Evolutionary conservation across 2,888 invertebrate genomes (phyloP).

Genomic region (Horisme vitalbata): DNA sequence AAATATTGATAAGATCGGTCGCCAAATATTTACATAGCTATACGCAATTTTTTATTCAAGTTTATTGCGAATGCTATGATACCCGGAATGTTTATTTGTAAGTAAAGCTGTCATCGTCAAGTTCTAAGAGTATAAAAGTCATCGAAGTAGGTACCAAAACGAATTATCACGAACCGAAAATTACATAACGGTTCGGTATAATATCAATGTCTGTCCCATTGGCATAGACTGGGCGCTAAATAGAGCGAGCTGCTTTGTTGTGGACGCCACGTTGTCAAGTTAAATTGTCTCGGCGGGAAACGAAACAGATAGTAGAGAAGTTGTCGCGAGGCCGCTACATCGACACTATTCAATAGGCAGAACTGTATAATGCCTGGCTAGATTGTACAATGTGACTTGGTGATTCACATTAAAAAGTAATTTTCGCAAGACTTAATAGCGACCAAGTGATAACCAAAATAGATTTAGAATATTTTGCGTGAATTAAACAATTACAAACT

Average conservation of each 20-base stretch:
- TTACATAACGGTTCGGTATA: constrained; percentile 36
- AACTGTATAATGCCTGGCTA: constrained; percentile 26
- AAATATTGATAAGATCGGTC: constrained; percentile 11
- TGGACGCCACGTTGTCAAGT: constrained; percentile 74
- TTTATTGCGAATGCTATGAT: too few relatives aligned
- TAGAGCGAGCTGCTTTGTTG: constrained; percentile 73
- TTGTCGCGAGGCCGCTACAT: constrained; percentile 68
- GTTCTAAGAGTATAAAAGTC: background rate
- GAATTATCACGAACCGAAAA: constrained; percentile 23
- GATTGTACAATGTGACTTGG: too few relatives aligned
- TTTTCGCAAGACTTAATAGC: too few relatives aligned
- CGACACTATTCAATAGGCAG: constrained; percentile 69
- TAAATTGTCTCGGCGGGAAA: constrained; percentile 81
- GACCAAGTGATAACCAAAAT: too few relatives aligned
- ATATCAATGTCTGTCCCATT: constrained; percentile 53
- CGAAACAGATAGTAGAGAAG: constrained; percentile 78
- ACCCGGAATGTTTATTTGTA: too few relatives aligned
- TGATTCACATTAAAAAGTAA: too few relatives aligned
- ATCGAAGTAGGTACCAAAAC: background rate
- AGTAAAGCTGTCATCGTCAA: too few relatives aligned
- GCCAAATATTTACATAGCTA: constrained; percentile 20
- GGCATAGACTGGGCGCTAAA: constrained; percentile 62
- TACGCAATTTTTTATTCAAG: background rate
- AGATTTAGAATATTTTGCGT: too few relatives aligned
- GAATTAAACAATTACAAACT: too few relatives aligned